A percentile compares a stretch with the other conserved stretches of the same genome.
phyloP scores from a whole-genome alignment of 2,113 vertebrate genomes.

The Hystrix brachyura region DNA sequence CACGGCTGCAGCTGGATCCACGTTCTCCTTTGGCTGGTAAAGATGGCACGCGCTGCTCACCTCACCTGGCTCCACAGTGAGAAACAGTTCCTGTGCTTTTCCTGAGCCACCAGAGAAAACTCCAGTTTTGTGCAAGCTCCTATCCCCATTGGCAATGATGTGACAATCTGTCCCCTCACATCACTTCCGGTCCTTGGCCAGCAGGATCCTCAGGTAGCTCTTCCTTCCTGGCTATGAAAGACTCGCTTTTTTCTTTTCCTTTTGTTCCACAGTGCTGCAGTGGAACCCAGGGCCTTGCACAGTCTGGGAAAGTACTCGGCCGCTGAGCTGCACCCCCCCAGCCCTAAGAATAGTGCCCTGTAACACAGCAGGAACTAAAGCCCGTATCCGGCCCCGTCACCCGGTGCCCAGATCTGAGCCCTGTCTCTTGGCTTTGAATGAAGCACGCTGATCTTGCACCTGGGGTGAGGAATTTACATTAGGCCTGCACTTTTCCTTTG shows the following conservation, averaged over 20 bases:
- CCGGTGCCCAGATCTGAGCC: background rate
- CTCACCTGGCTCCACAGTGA: background rate
- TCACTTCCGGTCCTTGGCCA: background rate
- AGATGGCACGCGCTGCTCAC: background rate
- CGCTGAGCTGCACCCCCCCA: background rate
- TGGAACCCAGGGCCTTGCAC: background rate
- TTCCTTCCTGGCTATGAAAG: background rate
- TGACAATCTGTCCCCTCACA: background rate
- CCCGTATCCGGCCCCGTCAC: background rate
- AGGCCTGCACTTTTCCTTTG: constrained; percentile 8
- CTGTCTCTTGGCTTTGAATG: background rate
- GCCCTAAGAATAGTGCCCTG: background rate
- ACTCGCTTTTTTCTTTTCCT: background rate
- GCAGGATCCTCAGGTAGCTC: background rate
- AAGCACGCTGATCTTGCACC: background rate
- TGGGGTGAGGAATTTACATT: background rate
- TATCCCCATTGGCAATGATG: background rate
- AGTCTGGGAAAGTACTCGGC: background rate
- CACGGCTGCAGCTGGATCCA: background rate
- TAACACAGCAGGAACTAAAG: constrained; percentile 6
- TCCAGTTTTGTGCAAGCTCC: background rate
- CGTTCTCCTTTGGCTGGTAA: constrained; percentile 32
- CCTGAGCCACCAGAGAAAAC: background rate
- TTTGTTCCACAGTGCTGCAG: background rate
- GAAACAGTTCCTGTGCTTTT: background rate